Evolutionary conservation across 2,113 vertebrate species (phyloP).

Genomic region (Platysternon megacephalum): DNA sequence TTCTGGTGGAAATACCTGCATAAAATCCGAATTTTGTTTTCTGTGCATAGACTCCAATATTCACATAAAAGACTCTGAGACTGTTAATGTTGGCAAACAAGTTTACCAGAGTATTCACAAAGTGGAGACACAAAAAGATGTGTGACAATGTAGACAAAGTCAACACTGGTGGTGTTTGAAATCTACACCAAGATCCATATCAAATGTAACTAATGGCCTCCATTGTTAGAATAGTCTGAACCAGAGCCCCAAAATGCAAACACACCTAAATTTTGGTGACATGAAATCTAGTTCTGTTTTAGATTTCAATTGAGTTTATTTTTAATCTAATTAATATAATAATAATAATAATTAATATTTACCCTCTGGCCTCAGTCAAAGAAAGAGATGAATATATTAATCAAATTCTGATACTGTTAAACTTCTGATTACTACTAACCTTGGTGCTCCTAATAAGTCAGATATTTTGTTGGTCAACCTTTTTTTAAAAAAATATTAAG

Average conservation of each 20-base stretch:
- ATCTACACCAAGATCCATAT: not conserved
- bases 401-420: not conserved
- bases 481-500: not conserved
- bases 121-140: rapidly evolving
- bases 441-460: not conserved
- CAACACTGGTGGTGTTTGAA: not conserved
- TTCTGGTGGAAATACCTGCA: not conserved
- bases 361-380: not conserved
- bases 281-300: not conserved
- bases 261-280: not conserved
- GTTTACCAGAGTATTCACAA: not conserved
- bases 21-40: not conserved
- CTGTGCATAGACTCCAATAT: not conserved
- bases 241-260: not conserved
- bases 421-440: not conserved
- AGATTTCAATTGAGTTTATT: not conserved
- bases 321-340: not conserved
- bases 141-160: not conserved
- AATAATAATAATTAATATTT: not conserved
- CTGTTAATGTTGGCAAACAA: not conserved
- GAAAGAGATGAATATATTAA: not conserved
- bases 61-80: not conserved
- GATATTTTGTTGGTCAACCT: not conserved
- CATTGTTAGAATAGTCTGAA: not conserved
- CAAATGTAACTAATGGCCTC: not conserved